These are phyloP conservation scores for Pelagia noctiluca DNA, from an alignment of 30 jellyfish, hydroid and myxozoan species.

Conservation along the genomic window DNA sequence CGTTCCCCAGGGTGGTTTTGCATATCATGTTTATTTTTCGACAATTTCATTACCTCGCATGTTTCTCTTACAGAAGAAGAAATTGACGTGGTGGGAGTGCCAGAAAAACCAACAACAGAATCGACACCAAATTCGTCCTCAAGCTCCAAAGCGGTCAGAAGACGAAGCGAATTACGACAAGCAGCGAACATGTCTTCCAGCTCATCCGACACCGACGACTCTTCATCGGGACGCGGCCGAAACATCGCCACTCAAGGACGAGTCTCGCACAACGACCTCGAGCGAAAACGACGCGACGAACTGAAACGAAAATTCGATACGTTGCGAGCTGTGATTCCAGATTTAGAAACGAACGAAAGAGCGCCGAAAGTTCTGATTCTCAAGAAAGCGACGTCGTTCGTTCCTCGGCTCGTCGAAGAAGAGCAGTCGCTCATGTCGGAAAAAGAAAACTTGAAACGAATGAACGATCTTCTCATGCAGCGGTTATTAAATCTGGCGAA, in stretches of 20 bases:
- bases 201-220: slow-evolving; percentile 58
- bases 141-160: slow-evolving; percentile 3
- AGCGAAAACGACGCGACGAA: slow-evolving; percentile 83
- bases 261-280: slow-evolving; percentile 84
- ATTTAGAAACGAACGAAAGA: slow-evolving; percentile 69
- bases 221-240: slow-evolving; percentile 45
- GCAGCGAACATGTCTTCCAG: slow-evolving; percentile 26
- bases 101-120: slow-evolving; percentile 43
- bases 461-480: slow-evolving; percentile 58
- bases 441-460: slow-evolving; percentile 55
- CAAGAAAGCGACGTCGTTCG: slow-evolving; percentile 76
- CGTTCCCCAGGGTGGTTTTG: too few relatives aligned
- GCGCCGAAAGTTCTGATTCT: slow-evolving; percentile 90
- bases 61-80: slow-evolving; percentile 67
- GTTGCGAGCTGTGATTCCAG: slow-evolving; percentile 81
- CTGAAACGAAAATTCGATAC: slow-evolving; percentile 91
- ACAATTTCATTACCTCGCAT: too few relatives aligned
- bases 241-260: slow-evolving; percentile 42
- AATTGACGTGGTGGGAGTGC: slow-evolving; percentile 79
- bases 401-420: slow-evolving; percentile 54
- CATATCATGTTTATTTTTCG: too few relatives aligned
- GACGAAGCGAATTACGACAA: slow-evolving; percentile 28
- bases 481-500: slow-evolving; percentile 54
- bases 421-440: slow-evolving; percentile 65
- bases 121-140: not conserved